phyloP scores from a whole-genome alignment of 1,140 invertebrate species.

The Metaphire vulgaris region DNA sequence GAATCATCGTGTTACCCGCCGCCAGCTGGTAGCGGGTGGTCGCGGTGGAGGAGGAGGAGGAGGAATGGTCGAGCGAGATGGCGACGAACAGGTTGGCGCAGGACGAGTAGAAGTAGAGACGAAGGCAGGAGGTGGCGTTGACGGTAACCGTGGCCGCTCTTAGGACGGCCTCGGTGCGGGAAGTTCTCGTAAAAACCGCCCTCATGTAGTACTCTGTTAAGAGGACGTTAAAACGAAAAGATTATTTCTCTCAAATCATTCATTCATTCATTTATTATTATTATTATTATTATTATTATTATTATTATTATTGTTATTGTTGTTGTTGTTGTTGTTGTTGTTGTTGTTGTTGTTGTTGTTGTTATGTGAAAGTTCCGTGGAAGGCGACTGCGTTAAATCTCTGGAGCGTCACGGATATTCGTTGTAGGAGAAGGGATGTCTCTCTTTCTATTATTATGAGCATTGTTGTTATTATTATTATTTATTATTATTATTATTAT shows the following conservation, averaged over 20 bases:
- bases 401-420: too few relatives aligned
- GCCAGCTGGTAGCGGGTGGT: neutral
- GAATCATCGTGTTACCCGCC: neutral
- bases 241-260: too few relatives aligned
- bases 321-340: neutral
- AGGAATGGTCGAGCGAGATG: neutral
- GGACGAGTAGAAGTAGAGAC: neutral
- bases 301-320: neutral
- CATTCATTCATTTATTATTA: neutral
- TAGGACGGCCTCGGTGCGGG: neutral
- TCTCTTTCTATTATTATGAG: too few relatives aligned
- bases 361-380: too few relatives aligned
- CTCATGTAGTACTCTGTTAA: neutral
- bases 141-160: neutral
- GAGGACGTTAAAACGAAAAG: too few relatives aligned
- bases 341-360: neutral
- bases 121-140: neutral
- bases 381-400: too few relatives aligned
- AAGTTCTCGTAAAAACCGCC: neutral
- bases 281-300: conserved; percentile 1
- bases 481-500: neutral
- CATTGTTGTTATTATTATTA: neutral
- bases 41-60: neutral
- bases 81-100: neutral
- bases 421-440: too few relatives aligned